A percentile compares a stretch with the other conserved stretches of the same genome.
phyloP scores from a whole-genome alignment of 2,888 invertebrate genomes.

The Blastobasis lacticolella region DNA sequence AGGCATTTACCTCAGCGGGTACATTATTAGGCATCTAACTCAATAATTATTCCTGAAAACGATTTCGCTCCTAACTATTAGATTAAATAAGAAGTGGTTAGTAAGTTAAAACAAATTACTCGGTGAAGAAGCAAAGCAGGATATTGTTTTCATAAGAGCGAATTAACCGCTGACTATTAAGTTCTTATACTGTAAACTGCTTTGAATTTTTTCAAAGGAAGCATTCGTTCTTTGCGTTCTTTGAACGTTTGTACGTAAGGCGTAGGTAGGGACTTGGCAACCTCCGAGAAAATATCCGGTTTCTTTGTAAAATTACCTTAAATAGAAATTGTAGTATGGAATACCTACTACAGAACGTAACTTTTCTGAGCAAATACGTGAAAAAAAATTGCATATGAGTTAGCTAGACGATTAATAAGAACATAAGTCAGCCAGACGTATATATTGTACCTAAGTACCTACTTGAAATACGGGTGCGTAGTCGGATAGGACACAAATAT shows the following conservation, averaged over 20 bases:
- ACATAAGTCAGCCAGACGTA: too few species aligned
- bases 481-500: too few species aligned
- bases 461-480: too few species aligned
- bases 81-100: neutral
- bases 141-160: slow-evolving; percentile 39
- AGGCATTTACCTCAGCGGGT: too few species aligned
- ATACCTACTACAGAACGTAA: too few species aligned
- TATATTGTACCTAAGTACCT: too few species aligned
- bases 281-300: slow-evolving; percentile 28
- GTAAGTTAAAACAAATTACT: neutral
- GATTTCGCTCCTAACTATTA: neutral
- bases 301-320: slow-evolving; percentile 22
- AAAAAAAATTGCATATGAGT: too few species aligned
- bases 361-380: too few species aligned
- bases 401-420: too few species aligned
- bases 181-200: slow-evolving; percentile 50
- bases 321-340: neutral
- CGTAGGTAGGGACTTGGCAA: slow-evolving; percentile 33
- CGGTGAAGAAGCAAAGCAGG: slow-evolving; percentile 22
- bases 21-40: too few species aligned
- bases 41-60: too few species aligned
- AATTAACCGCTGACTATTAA: slow-evolving; percentile 41
- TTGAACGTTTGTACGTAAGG: slow-evolving; percentile 22
- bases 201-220: slow-evolving; percentile 51
- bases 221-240: slow-evolving; percentile 26